Conservation (phyloP, 2,113 vertebrate genomes). For the Perca schrenkii region DNA sequence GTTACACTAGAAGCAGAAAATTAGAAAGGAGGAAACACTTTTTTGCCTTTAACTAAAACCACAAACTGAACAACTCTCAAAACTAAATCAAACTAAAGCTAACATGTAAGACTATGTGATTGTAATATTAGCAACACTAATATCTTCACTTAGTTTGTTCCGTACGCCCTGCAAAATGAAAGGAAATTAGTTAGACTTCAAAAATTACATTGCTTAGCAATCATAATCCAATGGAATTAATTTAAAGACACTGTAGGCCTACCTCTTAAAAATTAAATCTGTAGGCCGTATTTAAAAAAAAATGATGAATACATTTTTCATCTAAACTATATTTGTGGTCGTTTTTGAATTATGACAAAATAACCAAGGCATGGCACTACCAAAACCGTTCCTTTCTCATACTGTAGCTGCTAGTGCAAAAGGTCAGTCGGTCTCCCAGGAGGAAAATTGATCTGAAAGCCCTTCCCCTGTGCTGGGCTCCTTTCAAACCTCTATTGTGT, state of each 20-base stretch:
- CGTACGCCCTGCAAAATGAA: background rate
- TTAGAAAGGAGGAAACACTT: too few relatives aligned
- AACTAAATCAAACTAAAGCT: too few relatives aligned
- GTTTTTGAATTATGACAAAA: background rate
- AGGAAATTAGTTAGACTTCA: background rate
- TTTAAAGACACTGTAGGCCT: background rate
- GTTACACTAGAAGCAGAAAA: too few relatives aligned
- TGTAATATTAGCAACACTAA: background rate
- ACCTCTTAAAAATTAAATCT: background rate
- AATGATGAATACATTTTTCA: background rate
- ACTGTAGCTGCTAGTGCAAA: constrained; percentile 57
- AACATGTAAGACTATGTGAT: background rate
- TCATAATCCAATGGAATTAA: background rate
- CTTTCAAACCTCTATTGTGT: constrained; percentile 71
- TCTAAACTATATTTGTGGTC: background rate
- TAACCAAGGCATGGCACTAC: background rate
- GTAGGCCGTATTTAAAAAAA: background rate
- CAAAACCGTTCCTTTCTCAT: background rate
- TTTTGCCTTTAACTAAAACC: background rate
- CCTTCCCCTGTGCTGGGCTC: constrained; percentile 67
- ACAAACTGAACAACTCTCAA: background rate
- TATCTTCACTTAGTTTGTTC: background rate
- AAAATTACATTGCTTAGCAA: background rate
- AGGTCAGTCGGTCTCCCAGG: constrained; percentile 74
- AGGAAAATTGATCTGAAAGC: constrained; percentile 85